A percentile compares a stretch with the other conserved stretches of the same genome.
phyloP scores from a whole-genome alignment of 1,140 invertebrate species.

The Ooceraea biroi region DNA sequence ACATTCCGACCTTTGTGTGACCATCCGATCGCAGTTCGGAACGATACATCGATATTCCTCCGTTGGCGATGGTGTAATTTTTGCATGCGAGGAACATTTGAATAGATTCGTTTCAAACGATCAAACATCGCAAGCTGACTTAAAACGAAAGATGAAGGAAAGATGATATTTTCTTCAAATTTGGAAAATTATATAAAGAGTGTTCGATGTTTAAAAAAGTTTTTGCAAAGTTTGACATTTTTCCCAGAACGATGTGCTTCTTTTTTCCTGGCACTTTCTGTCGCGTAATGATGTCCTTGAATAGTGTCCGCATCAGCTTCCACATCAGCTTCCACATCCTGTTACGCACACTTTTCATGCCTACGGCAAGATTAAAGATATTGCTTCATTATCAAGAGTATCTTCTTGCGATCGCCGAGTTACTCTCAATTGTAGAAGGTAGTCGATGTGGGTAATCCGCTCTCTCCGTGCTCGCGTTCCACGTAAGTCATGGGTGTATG shows the following conservation, averaged over 20 bases:
- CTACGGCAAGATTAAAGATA: slow-evolving; percentile 2
- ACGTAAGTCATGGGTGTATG: background rate
- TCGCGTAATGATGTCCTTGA: too few relatives aligned
- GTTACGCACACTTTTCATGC: background rate
- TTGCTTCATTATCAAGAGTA: slow-evolving; percentile 5
- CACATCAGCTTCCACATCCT: background rate
- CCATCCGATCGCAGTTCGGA: slow-evolving; percentile 19
- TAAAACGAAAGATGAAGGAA: background rate
- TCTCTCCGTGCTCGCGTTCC: background rate
- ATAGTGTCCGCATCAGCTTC: background rate
- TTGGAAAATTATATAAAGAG: background rate
- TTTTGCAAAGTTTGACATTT: background rate
- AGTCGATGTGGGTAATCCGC: background rate
- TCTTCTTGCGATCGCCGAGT: background rate
- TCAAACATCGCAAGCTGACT: background rate
- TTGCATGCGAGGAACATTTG: background rate
- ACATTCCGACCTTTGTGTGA: slow-evolving; percentile 39
- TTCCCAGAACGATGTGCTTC: background rate
- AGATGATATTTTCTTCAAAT: background rate
- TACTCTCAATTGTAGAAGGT: background rate
- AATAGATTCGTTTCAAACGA: background rate
- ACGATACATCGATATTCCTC: slow-evolving; percentile 42
- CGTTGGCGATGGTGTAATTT: slow-evolving; percentile 23
- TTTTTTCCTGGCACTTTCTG: background rate
- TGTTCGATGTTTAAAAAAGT: background rate